phyloP scores from a whole-genome alignment of 2,113 vertebrate genomes.

The Murina feae region DNA sequence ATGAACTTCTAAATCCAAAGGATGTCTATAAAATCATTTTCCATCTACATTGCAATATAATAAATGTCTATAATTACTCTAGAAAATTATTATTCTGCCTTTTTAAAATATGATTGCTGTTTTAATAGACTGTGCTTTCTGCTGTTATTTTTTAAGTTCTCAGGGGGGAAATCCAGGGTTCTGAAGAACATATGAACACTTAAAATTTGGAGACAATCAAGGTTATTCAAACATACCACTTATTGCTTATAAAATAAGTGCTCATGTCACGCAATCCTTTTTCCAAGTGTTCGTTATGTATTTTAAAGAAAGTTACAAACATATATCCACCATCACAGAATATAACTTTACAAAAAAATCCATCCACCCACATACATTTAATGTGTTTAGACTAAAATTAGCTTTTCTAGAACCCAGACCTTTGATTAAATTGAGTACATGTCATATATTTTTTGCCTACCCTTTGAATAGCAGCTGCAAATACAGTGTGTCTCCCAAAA shows the following conservation, averaged over 20 bases:
- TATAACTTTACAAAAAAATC: not conserved
- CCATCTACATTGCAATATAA: not conserved
- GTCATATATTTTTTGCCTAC: not conserved
- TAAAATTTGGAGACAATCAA: not conserved
- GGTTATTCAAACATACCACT: not conserved
- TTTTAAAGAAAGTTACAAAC: not conserved
- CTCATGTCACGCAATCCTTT: not conserved
- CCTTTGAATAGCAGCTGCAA: not conserved
- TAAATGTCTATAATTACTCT: not conserved
- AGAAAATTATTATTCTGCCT: not conserved
- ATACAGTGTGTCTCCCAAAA: not conserved
- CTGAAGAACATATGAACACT: not conserved
- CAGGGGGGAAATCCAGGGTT: accelerated
- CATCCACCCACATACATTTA: not conserved
- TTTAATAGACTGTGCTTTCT: not conserved
- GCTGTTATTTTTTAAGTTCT: not conserved
- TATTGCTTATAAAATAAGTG: not conserved
- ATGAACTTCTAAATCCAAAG: not conserved
- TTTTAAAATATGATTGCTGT: not conserved
- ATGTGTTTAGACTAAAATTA: not conserved
- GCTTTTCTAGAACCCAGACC: not conserved
- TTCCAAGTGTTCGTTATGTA: not conserved
- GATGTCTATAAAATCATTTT: not conserved
- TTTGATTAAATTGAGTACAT: not conserved
- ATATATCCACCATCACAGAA: not conserved